Conservation (phyloP, 2,113 vertebrate genomes). For the Struthidea cinerea region DNA sequence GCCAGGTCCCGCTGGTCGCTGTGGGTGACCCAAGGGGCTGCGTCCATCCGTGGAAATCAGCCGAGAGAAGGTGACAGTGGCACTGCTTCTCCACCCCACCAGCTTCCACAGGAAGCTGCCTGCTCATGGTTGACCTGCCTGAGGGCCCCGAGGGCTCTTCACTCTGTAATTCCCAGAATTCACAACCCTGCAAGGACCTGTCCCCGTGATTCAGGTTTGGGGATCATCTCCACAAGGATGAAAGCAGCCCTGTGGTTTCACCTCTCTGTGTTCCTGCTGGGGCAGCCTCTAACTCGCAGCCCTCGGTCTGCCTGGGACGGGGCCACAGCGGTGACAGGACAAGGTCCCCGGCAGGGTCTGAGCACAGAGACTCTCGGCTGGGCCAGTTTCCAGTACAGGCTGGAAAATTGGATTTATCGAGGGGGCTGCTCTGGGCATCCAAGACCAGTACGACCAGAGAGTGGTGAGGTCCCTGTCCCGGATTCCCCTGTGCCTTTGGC, state of each 20-base stretch:
- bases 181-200: not conserved
- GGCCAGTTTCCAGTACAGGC: not conserved
- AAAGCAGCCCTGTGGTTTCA: not conserved
- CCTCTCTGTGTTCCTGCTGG: not conserved
- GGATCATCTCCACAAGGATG: not conserved
- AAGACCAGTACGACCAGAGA: not conserved
- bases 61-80: not conserved
- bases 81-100: not conserved
- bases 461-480: not conserved
- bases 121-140: not conserved
- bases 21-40: not conserved
- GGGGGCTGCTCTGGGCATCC: not conserved
- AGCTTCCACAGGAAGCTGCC: not conserved
- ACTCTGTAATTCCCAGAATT: not conserved
- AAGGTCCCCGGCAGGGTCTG: not conserved
- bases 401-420: not conserved
- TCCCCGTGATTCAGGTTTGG: fast-evolving
- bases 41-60: not conserved
- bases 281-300: not conserved
- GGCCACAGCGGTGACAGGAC: not conserved
- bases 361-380: not conserved
- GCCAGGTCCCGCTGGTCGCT: not conserved
- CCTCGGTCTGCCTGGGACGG: fast-evolving
- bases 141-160: not conserved
- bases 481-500: not conserved